Percentiles rank a stretch among this genome's conserved stretches.
phyloP scores from a whole-genome alignment of 2,113 vertebrate genomes.

The Sciurus niger region DNA sequence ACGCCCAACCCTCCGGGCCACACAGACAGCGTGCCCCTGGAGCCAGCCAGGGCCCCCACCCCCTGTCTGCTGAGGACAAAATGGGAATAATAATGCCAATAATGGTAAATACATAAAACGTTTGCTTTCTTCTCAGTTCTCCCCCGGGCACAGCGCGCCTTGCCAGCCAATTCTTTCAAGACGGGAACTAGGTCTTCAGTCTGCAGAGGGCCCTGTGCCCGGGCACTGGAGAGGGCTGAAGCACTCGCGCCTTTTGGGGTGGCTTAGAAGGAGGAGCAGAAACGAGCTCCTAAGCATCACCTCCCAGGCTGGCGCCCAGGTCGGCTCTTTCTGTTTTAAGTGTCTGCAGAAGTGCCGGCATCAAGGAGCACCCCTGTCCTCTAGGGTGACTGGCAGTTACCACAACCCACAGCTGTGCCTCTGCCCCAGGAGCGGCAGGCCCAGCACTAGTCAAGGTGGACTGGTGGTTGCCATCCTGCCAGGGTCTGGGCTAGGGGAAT shows the following conservation, averaged over 20 bases:
- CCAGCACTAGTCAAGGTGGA: too few relatives aligned
- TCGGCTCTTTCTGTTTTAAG: not conserved
- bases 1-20: not conserved
- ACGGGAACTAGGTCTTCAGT: not conserved
- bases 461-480: accelerated
- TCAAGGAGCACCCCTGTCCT: not conserved
- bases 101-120: not conserved
- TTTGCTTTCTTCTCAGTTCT: not conserved
- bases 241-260: accelerated
- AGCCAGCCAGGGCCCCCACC: not conserved
- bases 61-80: not conserved
- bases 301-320: too few relatives aligned
- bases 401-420: accelerated
- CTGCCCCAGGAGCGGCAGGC: accelerated
- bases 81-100: too few relatives aligned
- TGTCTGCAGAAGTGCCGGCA: accelerated
- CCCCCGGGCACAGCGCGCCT: accelerated
- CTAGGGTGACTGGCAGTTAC: accelerated
- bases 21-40: not conserved
- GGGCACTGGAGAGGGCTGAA: not conserved
- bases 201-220: accelerated
- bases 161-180: not conserved
- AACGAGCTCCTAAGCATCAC: not conserved
- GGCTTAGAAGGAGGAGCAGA: not conserved
- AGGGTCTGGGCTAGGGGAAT: not conserved